These are phyloP conservation scores for Cybosia mesomella DNA, from an alignment of 2,888 invertebrate genomes.

Conservation along the genomic window DNA sequence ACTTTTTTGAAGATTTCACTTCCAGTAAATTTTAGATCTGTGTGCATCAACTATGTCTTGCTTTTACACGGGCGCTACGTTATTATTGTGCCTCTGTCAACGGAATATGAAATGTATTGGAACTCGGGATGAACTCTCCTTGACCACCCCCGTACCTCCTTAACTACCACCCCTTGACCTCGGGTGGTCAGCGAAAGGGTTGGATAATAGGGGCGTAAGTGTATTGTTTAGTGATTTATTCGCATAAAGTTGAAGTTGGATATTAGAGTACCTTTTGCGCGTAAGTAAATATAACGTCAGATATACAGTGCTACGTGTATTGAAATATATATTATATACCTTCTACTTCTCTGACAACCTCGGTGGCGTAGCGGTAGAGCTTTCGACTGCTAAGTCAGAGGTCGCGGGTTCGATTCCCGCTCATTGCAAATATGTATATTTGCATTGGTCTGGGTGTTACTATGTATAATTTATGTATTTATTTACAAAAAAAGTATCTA, in stretches of 20 bases:
- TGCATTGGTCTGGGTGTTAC: too few species aligned
- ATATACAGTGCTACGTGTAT: background rate
- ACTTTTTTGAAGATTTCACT: slow-evolving; percentile 16
- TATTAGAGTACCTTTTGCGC: slow-evolving; percentile 6
- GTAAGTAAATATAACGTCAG: background rate
- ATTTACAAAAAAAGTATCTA: too few species aligned
- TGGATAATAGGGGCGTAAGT: slow-evolving; percentile 60
- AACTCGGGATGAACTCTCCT: slow-evolving; percentile 82
- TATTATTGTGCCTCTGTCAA: slow-evolving; percentile 87
- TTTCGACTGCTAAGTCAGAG: too few species aligned
- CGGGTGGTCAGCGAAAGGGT: slow-evolving; percentile 71
- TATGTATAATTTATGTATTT: too few species aligned
- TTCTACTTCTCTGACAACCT: too few species aligned
- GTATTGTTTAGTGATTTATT: slow-evolving; percentile 40
- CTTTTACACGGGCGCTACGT: slow-evolving; percentile 80
- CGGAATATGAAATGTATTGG: slow-evolving; percentile 88
- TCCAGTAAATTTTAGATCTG: slow-evolving; percentile 58
- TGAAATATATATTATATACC: background rate
- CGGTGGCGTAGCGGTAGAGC: too few species aligned
- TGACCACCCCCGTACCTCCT: slow-evolving; percentile 63
- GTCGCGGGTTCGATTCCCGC: too few species aligned
- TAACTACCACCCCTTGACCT: slow-evolving; percentile 70
- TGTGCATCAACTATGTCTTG: slow-evolving; percentile 78
- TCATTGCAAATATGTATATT: too few species aligned
- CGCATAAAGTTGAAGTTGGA: slow-evolving; percentile 18